Percentiles rank a stretch among this genome's conserved stretches.
Conservation (phyloP, 2,113 vertebrate species). For the Neotoma lepida region DNA sequence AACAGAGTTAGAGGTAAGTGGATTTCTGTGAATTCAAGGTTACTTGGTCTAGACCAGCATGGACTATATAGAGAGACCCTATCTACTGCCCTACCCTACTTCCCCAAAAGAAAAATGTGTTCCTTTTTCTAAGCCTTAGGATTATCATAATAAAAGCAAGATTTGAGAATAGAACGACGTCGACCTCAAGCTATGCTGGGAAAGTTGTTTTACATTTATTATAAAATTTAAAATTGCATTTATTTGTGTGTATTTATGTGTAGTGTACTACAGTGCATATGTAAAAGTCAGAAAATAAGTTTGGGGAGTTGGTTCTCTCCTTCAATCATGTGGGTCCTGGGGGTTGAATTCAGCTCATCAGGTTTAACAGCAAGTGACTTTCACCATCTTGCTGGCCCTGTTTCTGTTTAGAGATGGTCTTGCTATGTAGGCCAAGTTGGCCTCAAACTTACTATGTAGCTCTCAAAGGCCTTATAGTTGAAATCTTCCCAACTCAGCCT, state of each 20-base stretch:
- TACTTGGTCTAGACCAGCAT: background rate
- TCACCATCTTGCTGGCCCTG: background rate
- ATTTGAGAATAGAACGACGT: slow-evolving; percentile 9
- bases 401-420: background rate
- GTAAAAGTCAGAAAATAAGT: background rate
- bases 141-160: slow-evolving; percentile 4
- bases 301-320: background rate
- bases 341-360: background rate
- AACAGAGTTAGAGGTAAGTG: background rate
- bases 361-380: background rate
- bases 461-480: background rate
- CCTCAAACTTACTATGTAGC: background rate
- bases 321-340: background rate
- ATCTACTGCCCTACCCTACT: background rate
- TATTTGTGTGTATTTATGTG: background rate
- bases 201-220: background rate
- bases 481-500: background rate
- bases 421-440: background rate
- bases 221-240: background rate
- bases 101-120: background rate
- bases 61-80: background rate
- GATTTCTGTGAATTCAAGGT: background rate
- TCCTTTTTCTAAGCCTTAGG: slow-evolving; percentile 12
- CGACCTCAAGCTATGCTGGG: background rate
- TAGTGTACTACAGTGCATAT: background rate